Base-by-base conservation (phyloP, 1,140 invertebrate genomes). In the Bactericera cockerelli region DNA sequence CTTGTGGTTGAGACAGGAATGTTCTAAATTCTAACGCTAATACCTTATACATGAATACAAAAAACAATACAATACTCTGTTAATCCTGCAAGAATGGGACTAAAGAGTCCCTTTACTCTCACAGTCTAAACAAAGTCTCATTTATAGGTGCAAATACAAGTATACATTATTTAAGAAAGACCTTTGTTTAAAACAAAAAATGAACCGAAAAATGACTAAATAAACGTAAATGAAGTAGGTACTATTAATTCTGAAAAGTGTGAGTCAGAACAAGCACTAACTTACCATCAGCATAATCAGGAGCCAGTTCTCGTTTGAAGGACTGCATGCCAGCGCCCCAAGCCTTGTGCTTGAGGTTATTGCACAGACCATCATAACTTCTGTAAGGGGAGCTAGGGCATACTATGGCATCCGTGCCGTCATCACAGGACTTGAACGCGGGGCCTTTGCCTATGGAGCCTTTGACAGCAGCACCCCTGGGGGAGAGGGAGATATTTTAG, bases 241-340 rank as follows among this genome's bases (percentile, higher is more conserved):
- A n/a, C n/a, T n/a, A n/a, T n/a, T n/a, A n/a, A n/a, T n/a, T n/a
- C n/a, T n/a, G n/a, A n/a, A n/a, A n/a, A n/a, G n/a, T n/a, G n/a
- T n/a, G n/a, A n/a, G n/a, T n/a, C n/a, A n/a, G n/a, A 13, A 24
- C 31, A 59, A 61, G 36, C n/a, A n/a, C 13, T 28, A 31, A 4
- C 26, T 66, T 76, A 78, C 86, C 86, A 68, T 92, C 86, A 1
- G 77, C 79, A 68, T 91, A 91, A 65, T 80, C 79, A 0, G 94
- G 80, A 3, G 79, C 76, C 1, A 88, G 64, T 8, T 80, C 66
- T 63, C 93, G 79, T 38, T 80, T 72, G 64, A 93, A 89, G 0
- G 90, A 82, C 13, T 79, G 85, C 66, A 83, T 81, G 0, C 85
- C 77, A 0, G 81, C 79, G 0, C 89, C 92, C 74, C 77, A 87